These are phyloP conservation scores for Spisula subtruncata DNA, from an alignment of 2,888 invertebrate genomes.

Conservation along the genomic window DNA sequence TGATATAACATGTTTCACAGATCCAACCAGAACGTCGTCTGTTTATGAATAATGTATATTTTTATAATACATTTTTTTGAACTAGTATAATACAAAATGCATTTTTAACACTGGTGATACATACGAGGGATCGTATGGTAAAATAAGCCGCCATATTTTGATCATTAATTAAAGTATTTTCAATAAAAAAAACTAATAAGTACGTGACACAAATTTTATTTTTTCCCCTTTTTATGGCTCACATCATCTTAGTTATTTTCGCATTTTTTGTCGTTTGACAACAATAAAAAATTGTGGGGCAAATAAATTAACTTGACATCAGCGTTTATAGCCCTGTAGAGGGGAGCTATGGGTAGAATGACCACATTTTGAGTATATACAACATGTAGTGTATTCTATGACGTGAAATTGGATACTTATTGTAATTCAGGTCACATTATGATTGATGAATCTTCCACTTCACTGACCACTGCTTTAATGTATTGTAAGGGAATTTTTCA, in stretches of 20 bases:
- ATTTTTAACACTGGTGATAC: too few species aligned
- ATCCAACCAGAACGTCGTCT: background rate
- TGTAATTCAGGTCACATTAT: background rate
- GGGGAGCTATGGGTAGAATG: background rate
- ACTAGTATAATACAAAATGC: too few species aligned
- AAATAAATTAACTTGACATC: constrained; percentile 15
- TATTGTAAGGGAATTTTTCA: background rate
- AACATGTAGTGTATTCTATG: background rate
- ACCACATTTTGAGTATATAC: background rate
- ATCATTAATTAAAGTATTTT: constrained; percentile 1
- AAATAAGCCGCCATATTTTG: background rate
- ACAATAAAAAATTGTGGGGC: constrained; percentile 15
- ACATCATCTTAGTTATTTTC: background rate
- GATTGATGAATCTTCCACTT: background rate
- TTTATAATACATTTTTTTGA: too few species aligned
- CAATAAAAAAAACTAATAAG: constrained; percentile 2
- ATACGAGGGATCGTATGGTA: too few species aligned
- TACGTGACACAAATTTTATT: background rate
- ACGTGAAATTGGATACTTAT: background rate
- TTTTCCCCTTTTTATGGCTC: background rate
- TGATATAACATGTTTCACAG: background rate
- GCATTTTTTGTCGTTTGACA: background rate
- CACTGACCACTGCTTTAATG: background rate
- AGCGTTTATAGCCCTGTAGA: background rate
- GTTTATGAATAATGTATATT: background rate